Evolutionary conservation across 1,140 invertebrate genomes (phyloP), one percentile per base, ranked within the genome.

Genomic region (Trichogramma pretiosum): DNA sequence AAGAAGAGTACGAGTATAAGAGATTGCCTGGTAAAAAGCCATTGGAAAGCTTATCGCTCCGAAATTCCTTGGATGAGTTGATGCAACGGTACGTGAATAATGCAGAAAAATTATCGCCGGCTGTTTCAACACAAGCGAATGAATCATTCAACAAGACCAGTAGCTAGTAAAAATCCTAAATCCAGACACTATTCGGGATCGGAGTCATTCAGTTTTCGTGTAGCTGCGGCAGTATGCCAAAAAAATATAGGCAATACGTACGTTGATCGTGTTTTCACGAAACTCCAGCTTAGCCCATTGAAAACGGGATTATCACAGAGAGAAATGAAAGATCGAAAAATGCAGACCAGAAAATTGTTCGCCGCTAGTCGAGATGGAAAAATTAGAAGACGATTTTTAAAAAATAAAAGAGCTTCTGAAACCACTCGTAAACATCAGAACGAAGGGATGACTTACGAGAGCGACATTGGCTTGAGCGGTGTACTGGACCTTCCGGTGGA

Each of bases 91-190:
- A 49, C 11, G n/a, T 34, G 11, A 44, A 9, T 7, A 41, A 51
- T 5, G 52, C 50, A 18, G 24, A 24, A 7, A 19, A 45, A 21
- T 51, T 56, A 14, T 45, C 48, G 11, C 40, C 42, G 19, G 53
- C 41, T 36, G 37, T n/a, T 13, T 53, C 52, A 1, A 56, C 11
- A 10, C 51, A 56, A 21, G 39, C 18, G 11, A 50, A 56, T 35
- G 54, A 53, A 35, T 39, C 47, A 14, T 36, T 55, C 2, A 46
- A 56, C 21, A 46, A 34, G 9, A 43, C 26, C 8, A n/a, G 35
- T 43, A 26, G 19, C 40, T 8, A 50, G 46, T 17, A 53, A 50
- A 50, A 14, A 23, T 30, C 45, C 41, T 1, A 56, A 56, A 41
- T 5, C 13, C 3, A 7, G 11, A n/a, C 44, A 50, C 30, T 53